Base-by-base conservation (phyloP, 2,888 invertebrate species). In the Listrodromus nycthemerus region DNA sequence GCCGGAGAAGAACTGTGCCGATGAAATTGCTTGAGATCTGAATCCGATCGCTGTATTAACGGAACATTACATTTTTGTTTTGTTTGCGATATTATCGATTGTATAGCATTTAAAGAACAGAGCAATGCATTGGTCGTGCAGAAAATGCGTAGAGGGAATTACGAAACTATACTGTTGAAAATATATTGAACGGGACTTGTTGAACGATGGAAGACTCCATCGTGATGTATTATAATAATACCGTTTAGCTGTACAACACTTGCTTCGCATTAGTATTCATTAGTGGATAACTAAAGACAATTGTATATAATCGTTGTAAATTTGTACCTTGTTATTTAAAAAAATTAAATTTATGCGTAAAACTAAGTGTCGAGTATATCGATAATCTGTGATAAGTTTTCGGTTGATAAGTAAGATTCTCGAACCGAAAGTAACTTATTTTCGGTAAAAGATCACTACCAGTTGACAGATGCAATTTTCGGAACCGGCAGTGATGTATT, bases 271-370 rank as follows among this genome's bases (percentile, higher is more conserved):
- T 70, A 80, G 81, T 48, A 63, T 69, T 33, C 48, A 61, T 30
- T 45, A 77, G 69, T 77, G 48, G 33, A 63, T 30, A 48, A 69
- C 21, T 74, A 65, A 77, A 65, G 27, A 80, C 76, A 86, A 80
- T 85, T 89, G 86, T 91, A 89, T 91, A 91, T 88, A 91, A 90
- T 89, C 83, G 86, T 91, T 92, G 92, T 92, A 92, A 88, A 92
- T 92, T 91, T 92, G 87, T 91, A 91, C 85, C 86, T 87, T 89
- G 89, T 87, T 90, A 89, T 90, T 91, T 91, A 89, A 91, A 84
- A 66, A 37, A 75, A 79, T 24, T 69, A 55, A 81, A 84, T 78
- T 70, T 84, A 75, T 50, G 81, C 65, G 73, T 61, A 66, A 67
- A 21, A 45, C 24, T 45, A 65, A 50, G 55, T 65, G 8, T 61